Evolutionary conservation across 2,888 invertebrate genomes (phyloP).

Genomic region (Epistrophe eligans): DNA sequence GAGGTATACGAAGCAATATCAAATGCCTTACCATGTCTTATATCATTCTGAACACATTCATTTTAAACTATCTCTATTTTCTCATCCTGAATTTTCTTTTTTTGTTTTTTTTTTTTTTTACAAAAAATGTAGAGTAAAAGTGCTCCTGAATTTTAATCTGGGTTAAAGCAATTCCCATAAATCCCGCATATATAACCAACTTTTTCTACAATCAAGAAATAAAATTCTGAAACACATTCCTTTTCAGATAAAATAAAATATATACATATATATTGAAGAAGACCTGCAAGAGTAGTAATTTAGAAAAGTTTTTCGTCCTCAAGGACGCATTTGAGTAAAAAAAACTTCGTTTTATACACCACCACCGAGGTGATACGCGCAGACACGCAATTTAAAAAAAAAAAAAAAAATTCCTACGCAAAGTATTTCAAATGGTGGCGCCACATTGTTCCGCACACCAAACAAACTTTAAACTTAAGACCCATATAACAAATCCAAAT

Average conservation of each 20-base stretch:
- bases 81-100: background rate
- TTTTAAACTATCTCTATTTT: slow-evolving; percentile 33
- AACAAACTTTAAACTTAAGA: slow-evolving; percentile 38
- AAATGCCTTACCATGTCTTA: slow-evolving; percentile 35
- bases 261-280: background rate
- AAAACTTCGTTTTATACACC: slow-evolving; percentile 32
- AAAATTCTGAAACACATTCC: slow-evolving; percentile 49
- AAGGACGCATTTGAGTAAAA: slow-evolving; percentile 51
- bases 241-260: slow-evolving; percentile 23
- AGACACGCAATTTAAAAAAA: slow-evolving; percentile 64
- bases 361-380: slow-evolving; percentile 59
- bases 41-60: slow-evolving; percentile 35
- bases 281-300: slow-evolving; percentile 30
- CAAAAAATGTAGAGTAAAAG: slow-evolving; percentile 21
- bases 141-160: slow-evolving; percentile 54
- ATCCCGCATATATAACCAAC: slow-evolving; percentile 46
- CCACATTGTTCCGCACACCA: slow-evolving; percentile 59
- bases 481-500: slow-evolving; percentile 29
- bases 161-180: slow-evolving; percentile 63
- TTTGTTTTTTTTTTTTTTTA: background rate
- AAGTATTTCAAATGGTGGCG: slow-evolving; percentile 64
- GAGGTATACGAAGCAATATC: slow-evolving; percentile 24
- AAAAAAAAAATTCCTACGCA: slow-evolving; percentile 57
- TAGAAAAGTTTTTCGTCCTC: slow-evolving; percentile 36
- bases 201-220: slow-evolving; percentile 57